Base-by-base conservation (phyloP, 2,113 vertebrate species). In the Crotalus viridis region DNA sequence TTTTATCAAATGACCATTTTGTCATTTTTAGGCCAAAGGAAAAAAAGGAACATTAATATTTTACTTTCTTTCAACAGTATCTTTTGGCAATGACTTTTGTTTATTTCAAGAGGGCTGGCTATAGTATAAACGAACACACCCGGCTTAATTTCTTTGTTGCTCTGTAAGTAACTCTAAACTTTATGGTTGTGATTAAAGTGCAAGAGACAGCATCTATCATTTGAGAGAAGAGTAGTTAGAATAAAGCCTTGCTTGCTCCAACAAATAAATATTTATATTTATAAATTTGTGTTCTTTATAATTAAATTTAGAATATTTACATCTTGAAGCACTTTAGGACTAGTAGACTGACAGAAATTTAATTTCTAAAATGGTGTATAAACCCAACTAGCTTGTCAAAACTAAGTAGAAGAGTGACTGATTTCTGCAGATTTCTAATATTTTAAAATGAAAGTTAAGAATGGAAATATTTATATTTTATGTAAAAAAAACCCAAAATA, bases 31-130 rank as follows among this genome's bases (percentile, higher is more conserved):
- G 94, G 90, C 28, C 91, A 95, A 87, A 88, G 95, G 92, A 81
- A 94, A 95, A 96, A 94, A 92, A 61, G 24, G 3, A 10, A 92
- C 95, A 93, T 96, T 95, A 95, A 94, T 92, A 88, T 96, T 97
- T 97, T 95, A 57, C 86, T 46, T 94, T 96, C 33, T 97, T 90
- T 48, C 88, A 96, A 90, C 98, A 99, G 99, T 99, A 99, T 97
- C 98, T 99, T 93, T 98, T 99, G 96, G 99, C 99, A 95, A 99
- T 99, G 99, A 98, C 98, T 88, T 99, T 99, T 95, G 98, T 99
- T 95, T 99, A 99, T 98, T 99, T 99, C 98, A 99, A 99, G 98
- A 98, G 99, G 95, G 99, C 99, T 93, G 96, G 96, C 95, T 99
- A 99, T 97, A 97, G 96, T 96, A 87, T 98, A 93, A 96, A 95